Evolutionary conservation across 2,888 invertebrate species (phyloP).

Genomic region (Electrophaes corylata): DNA sequence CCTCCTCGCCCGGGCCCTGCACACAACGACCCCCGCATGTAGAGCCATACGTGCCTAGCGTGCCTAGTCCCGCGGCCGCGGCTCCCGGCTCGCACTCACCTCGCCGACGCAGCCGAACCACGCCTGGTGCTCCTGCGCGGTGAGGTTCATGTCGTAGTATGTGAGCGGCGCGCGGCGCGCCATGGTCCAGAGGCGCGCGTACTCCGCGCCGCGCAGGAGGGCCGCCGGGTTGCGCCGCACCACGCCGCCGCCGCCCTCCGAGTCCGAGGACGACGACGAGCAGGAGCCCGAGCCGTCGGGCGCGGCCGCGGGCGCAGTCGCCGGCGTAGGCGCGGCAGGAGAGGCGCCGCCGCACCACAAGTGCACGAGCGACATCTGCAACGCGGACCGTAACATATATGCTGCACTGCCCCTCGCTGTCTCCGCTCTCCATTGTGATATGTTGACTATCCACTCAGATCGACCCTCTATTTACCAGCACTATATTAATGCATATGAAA

Average conservation of each 20-base stretch:
- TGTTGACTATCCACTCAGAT: too few relatives aligned
- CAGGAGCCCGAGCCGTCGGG: slow-evolving; percentile 92
- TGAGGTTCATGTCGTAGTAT: slow-evolving; percentile 99
- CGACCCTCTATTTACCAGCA: too few relatives aligned
- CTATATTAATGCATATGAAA: too few relatives aligned
- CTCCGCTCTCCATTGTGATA: too few relatives aligned
- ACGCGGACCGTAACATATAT: too few relatives aligned
- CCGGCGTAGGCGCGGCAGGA: slow-evolving; percentile 85
- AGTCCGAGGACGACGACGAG: too few relatives aligned
- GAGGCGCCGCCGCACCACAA: slow-evolving; percentile 95
- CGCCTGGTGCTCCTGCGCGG: slow-evolving; percentile 98
- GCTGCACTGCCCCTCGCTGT: too few relatives aligned
- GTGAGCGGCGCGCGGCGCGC: slow-evolving; percentile 97
- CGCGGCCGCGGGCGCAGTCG: neutral
- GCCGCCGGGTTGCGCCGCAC: slow-evolving; percentile 98
- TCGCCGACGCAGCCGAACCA: slow-evolving; percentile 61
- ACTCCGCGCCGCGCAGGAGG: slow-evolving; percentile 97
- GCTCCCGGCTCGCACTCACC: slow-evolving; percentile 34
- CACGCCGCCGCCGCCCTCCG: slow-evolving; percentile 87
- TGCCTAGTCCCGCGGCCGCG: too few relatives aligned
- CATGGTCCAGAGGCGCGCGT: slow-evolving; percentile 96
- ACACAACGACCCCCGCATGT: slow-evolving; percentile 85
- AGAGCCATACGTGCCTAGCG: too few relatives aligned
- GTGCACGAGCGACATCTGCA: slow-evolving; percentile 93
- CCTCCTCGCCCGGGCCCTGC: slow-evolving; percentile 95